Conservation (phyloP, 2,113 vertebrate species). For the Corythaeola cristata region DNA sequence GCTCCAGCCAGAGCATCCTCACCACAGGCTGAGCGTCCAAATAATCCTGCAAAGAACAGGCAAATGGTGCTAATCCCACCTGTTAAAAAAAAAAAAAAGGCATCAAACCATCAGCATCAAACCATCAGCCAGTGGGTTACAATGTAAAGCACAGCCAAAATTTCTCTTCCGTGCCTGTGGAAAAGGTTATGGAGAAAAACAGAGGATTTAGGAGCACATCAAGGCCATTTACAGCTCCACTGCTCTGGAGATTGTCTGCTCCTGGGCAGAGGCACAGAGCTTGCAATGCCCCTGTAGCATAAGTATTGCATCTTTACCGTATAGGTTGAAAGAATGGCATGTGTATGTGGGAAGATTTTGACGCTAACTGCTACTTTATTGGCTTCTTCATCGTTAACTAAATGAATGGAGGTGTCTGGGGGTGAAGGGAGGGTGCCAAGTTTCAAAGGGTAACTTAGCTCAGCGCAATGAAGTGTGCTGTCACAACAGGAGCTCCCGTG, state of each 20-base stretch:
- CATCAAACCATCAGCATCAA: neutral
- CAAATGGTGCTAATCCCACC: neutral
- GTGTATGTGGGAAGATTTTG: neutral
- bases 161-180: neutral
- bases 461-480: neutral
- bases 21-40: neutral
- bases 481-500: neutral
- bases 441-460: constrained; percentile 56
- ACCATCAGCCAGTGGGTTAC: neutral
- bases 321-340: neutral
- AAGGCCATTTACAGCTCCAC: neutral
- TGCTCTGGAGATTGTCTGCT: neutral
- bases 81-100: neutral
- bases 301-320: neutral
- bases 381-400: constrained; percentile 63
- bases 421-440: constrained; percentile 23
- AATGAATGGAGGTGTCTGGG: constrained; percentile 1
- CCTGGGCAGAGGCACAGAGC: neutral
- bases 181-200: neutral
- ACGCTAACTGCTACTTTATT: neutral
- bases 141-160: neutral
- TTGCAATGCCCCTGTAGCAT: neutral
- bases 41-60: neutral
- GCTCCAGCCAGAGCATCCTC: neutral
- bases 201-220: neutral